These are phyloP conservation scores for Notiomystis cincta DNA, from an alignment of 2,113 vertebrate genomes.

Conservation along the genomic window DNA sequence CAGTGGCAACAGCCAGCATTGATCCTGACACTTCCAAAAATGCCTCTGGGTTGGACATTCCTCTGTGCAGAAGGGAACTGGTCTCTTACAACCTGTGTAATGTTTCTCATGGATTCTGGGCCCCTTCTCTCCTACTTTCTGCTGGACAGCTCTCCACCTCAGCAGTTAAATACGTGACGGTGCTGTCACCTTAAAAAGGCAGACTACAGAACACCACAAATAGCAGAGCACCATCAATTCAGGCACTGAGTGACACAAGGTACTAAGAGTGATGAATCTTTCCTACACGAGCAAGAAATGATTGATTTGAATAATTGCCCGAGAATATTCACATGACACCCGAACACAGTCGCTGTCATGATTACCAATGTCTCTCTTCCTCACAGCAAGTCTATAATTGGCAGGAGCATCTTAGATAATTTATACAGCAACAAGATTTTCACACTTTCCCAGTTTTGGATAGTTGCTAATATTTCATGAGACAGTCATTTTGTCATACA, in stretches of 20 bases:
- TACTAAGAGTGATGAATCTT: slow-evolving; percentile 42
- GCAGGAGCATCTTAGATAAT: slow-evolving; percentile 46
- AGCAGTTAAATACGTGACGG: background rate
- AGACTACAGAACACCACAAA: background rate
- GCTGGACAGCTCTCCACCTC: background rate
- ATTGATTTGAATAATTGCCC: slow-evolving; percentile 47
- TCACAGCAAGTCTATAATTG: slow-evolving; percentile 46
- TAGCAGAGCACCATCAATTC: slow-evolving; percentile 1
- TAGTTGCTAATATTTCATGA: slow-evolving; percentile 55
- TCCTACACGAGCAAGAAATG: background rate
- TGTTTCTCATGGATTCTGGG: background rate
- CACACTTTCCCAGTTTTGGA: slow-evolving; percentile 29
- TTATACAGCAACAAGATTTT: slow-evolving; percentile 53
- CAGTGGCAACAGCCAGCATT: background rate
- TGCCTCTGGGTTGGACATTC: background rate
- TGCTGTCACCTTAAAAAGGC: background rate
- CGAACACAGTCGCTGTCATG: slow-evolving; percentile 3
- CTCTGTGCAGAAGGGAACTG: background rate
- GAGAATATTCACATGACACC: slow-evolving; percentile 11
- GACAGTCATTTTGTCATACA: slow-evolving; percentile 33
- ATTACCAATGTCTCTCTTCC: slow-evolving; percentile 46
- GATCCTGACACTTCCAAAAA: background rate
- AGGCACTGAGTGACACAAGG: background rate
- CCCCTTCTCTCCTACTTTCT: background rate
- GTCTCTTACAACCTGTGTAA: background rate